Base-by-base conservation (phyloP, 1,140 invertebrate species). In the Capitella teleta region DNA sequence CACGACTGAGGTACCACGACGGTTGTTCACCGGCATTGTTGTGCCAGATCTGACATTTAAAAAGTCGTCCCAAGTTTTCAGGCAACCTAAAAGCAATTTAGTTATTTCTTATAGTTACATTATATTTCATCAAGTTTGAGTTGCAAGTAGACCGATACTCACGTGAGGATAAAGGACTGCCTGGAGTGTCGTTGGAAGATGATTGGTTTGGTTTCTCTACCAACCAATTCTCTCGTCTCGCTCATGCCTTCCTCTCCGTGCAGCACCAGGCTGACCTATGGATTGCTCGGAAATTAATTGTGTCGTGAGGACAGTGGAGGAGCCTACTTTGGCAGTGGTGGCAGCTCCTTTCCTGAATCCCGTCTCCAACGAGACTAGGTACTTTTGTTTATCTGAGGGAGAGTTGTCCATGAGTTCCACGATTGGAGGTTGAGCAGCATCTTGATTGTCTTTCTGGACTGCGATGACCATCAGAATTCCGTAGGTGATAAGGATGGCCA, bases 161-260 rank as follows among this genome's bases (percentile, higher is more conserved):
- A 72, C 65, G 64, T 67, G 23, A 70, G 36, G 23, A 71, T 58
- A 51, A 72, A 72, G 32, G 60, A 61, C 51, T 71, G 65, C 14
- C 63, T 47, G 4, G 70, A 71, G 47, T 70, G 70, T n/a, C 64
- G 52, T 50, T 68, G 60, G 59, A 72, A 72, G 55, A 68, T 41
- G 8, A 58, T 58, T 23, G 54, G 28, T 26, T 62, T 57, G n/a
- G 64, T 61, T 38, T 36, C 61, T n/a, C n/a, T 59, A 54, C 62
- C 64, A 34, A 66, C 61, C 5, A 70, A 59, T 53, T 73, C 68
- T 36, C 70, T 52, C 21, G 70, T 72, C 43, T 72, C 69, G 1
- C 66, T 68, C 59, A 72, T 66, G 6, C 68, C 70, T 37, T 70
- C 61, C 26, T 70, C 67, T 19, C 69, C 69, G 54, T 73, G 68